Conservation (phyloP, 2,888 invertebrate species). For the Pharmacophagus antenor region DNA sequence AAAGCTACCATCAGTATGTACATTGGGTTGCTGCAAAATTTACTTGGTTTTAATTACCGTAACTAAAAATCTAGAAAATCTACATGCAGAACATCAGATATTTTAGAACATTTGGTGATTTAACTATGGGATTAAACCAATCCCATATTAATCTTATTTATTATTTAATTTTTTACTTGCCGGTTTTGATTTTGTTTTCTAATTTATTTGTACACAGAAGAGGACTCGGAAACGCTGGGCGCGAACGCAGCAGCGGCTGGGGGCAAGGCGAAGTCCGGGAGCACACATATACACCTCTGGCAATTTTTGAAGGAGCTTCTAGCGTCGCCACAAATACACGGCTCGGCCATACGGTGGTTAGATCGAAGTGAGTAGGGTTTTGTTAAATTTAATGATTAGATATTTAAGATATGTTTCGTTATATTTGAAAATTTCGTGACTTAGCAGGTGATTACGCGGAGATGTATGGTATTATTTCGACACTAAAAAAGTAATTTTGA, state of each 20-base stretch:
- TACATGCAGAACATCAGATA: no score
- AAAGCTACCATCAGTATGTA: no score
- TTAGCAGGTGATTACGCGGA: no score
- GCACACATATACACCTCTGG: slow-evolving; percentile 98
- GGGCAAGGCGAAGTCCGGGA: slow-evolving; percentile 78
- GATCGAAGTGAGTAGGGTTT: slow-evolving; percentile 88
- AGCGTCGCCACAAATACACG: slow-evolving; percentile 92
- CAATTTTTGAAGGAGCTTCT: slow-evolving; percentile 98
- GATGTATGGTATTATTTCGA: no score
- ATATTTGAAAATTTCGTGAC: no score
- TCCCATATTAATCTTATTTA: neutral
- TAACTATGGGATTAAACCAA: neutral
- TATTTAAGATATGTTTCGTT: no score
- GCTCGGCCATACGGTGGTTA: slow-evolving; percentile 98
- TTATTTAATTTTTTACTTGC: neutral
- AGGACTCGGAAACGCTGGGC: slow-evolving; percentile 78
- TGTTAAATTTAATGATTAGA: no score
- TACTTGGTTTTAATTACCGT: no score
- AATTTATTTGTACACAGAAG: slow-evolving; percentile 61
- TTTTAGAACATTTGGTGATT: no score
- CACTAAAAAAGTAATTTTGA: no score
- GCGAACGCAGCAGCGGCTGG: slow-evolving; percentile 52
- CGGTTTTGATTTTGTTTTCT: neutral
- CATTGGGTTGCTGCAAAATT: no score
- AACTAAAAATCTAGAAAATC: no score